These are phyloP conservation scores for Pegea sp. DNA, from an alignment of 23 tunicate species.

Conservation along the genomic window DNA sequence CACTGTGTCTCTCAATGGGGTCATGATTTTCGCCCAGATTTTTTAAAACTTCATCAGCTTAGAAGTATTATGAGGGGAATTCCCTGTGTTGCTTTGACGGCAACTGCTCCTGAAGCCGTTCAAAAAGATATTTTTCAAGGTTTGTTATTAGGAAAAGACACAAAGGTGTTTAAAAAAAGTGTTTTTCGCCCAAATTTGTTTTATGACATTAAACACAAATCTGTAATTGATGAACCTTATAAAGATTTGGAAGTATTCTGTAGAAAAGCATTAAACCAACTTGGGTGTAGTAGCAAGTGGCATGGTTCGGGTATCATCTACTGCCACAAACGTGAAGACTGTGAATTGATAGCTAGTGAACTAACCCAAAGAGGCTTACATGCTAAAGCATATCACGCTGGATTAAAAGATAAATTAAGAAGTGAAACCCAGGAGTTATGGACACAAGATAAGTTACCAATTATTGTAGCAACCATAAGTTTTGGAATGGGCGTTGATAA, in stretches of 20 bases:
- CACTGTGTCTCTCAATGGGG: constrained; percentile 98
- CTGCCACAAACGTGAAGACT: constrained; percentile 87
- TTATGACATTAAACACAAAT: constrained; percentile 58
- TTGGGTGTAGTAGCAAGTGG: neutral
- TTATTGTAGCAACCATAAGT: constrained; percentile 92
- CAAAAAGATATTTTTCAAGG: constrained; percentile 32
- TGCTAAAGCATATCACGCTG: constrained; percentile 93
- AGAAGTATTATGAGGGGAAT: constrained; percentile 16
- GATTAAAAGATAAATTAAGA: constrained; percentile 45
- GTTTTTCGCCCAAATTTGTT: constrained; percentile 62
- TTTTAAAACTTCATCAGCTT: constrained; percentile 18
- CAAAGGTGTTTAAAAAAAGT: constrained; percentile 26
- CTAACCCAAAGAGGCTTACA: constrained; percentile 35
- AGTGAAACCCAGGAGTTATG: constrained; percentile 71
- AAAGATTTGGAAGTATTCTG: constrained; percentile 41
- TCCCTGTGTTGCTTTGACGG: constrained; percentile 81
- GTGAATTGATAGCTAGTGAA: constrained; percentile 37
- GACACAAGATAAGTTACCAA: constrained; percentile 53
- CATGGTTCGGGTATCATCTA: constrained; percentile 66
- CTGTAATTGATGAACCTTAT: constrained; percentile 28
- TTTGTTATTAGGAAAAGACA: constrained; percentile 6
- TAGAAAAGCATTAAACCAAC: constrained; percentile 11
- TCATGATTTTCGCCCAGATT: constrained; percentile 97
- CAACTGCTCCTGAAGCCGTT: constrained; percentile 71
- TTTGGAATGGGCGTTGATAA: constrained; percentile 99